Percentiles rank a stretch among this genome's conserved stretches.
phyloP scores from a whole-genome alignment of 1,140 invertebrate genomes.

The Nephila pilipes region DNA sequence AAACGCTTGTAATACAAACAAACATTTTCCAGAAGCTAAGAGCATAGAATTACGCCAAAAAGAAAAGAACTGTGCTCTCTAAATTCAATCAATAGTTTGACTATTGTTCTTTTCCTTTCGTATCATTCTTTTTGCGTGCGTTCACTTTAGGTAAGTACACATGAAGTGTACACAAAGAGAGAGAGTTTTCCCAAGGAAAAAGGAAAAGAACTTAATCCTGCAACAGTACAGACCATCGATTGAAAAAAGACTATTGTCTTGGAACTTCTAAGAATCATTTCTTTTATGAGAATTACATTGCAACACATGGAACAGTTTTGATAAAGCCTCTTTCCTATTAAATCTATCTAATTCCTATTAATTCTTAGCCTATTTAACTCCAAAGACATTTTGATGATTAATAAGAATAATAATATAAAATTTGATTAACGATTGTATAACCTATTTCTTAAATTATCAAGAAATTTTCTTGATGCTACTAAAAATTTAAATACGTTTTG shows the following conservation, averaged over 20 bases:
- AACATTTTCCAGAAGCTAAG: no score
- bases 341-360: no score
- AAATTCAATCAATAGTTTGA: slow-evolving; percentile 59
- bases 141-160: background rate
- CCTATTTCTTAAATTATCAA: no score
- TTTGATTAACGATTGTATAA: no score
- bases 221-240: slow-evolving; percentile 46
- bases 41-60: no score
- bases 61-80: background rate
- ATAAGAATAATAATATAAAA: no score
- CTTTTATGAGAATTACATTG: slow-evolving; percentile 47
- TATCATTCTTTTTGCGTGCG: background rate
- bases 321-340: slow-evolving; percentile 59
- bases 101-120: background rate
- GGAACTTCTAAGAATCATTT: slow-evolving; percentile 58
- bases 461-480: no score
- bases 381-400: no score
- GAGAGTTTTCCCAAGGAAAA: background rate
- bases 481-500: no score
- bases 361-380: no score
- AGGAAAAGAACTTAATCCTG: background rate
- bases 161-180: background rate
- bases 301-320: slow-evolving; percentile 64
- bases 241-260: background rate
- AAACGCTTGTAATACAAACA: no score